Evolutionary conservation across 2,797 vertebrate genomes (phyloP).

Genomic region (Rousettus madagascariensis): DNA sequence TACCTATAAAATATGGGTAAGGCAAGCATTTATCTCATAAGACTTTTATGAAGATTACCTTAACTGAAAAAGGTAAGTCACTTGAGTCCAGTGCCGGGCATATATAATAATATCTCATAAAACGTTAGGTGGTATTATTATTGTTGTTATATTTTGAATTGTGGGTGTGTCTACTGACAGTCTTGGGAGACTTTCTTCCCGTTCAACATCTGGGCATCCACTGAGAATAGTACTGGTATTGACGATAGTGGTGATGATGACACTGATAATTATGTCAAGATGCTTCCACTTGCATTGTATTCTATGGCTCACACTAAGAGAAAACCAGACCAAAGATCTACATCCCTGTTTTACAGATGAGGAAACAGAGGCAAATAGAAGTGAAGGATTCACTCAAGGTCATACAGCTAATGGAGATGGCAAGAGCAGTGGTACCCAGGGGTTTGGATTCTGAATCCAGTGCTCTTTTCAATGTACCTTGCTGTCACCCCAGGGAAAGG

Average conservation of each 20-base stretch:
- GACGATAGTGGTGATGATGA: background rate
- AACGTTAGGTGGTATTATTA: background rate
- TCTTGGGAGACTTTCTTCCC: background rate
- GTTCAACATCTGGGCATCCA: background rate
- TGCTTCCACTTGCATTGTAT: background rate
- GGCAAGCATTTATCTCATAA: background rate
- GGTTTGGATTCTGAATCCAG: too few species aligned
- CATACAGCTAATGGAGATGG: too few species aligned
- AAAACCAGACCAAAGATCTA: too few species aligned
- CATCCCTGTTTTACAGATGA: too few species aligned
- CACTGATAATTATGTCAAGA: background rate
- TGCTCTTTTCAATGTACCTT: too few species aligned
- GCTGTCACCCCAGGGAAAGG: too few species aligned
- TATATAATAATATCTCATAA: background rate
- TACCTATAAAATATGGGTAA: background rate
- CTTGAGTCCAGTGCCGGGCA: background rate
- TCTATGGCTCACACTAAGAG: background rate
- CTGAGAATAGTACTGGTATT: background rate
- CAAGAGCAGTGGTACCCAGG: too few species aligned
- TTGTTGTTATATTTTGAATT: background rate
- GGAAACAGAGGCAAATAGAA: too few species aligned
- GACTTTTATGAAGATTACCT: background rate
- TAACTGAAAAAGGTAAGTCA: background rate
- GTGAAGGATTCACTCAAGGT: too few species aligned
- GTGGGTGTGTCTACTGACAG: background rate